phyloP scores from a whole-genome alignment of 2,113 vertebrate genomes.

The Epinephelus fuscoguttatus region DNA sequence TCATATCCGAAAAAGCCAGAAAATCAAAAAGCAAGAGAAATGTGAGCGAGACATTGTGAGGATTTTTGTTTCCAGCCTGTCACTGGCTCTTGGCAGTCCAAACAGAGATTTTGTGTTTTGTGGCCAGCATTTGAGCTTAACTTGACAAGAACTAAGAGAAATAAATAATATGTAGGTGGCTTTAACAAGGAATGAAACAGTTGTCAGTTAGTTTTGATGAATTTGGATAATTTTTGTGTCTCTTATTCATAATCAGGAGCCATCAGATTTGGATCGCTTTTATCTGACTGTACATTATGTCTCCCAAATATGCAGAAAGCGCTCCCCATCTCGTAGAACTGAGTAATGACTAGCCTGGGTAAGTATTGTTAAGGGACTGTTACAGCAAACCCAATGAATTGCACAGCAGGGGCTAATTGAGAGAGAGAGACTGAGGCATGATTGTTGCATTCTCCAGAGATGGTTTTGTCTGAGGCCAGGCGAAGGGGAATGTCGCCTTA shows the following conservation, averaged over 20 bases:
- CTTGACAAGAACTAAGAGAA: slow-evolving; percentile 55
- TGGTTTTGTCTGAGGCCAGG: slow-evolving; percentile 74
- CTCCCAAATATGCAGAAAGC: slow-evolving; percentile 70
- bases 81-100: slow-evolving; percentile 60
- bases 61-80: slow-evolving; percentile 61
- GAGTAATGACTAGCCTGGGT: slow-evolving; percentile 74
- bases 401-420: slow-evolving; percentile 84
- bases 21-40: slow-evolving; percentile 37
- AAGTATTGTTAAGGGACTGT: slow-evolving; percentile 79
- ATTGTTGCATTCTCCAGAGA: slow-evolving; percentile 79
- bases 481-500: slow-evolving; percentile 61
- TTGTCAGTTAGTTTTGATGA: slow-evolving; percentile 44
- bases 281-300: slow-evolving; percentile 43
- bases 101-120: slow-evolving; percentile 48
- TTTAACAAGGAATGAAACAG: slow-evolving; percentile 26
- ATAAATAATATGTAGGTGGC: slow-evolving; percentile 57
- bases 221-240: slow-evolving; percentile 19
- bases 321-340: slow-evolving; percentile 53
- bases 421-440: slow-evolving; percentile 70
- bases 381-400: slow-evolving; percentile 81
- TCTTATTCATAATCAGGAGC: slow-evolving; percentile 23
- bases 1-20: slow-evolving; percentile 11
- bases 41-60: slow-evolving; percentile 47
- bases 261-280: slow-evolving; percentile 44
- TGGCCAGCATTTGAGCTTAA: slow-evolving; percentile 58